phyloP scores from a whole-genome alignment of 2,113 vertebrate species.

The Sinosuthora webbiana region DNA sequence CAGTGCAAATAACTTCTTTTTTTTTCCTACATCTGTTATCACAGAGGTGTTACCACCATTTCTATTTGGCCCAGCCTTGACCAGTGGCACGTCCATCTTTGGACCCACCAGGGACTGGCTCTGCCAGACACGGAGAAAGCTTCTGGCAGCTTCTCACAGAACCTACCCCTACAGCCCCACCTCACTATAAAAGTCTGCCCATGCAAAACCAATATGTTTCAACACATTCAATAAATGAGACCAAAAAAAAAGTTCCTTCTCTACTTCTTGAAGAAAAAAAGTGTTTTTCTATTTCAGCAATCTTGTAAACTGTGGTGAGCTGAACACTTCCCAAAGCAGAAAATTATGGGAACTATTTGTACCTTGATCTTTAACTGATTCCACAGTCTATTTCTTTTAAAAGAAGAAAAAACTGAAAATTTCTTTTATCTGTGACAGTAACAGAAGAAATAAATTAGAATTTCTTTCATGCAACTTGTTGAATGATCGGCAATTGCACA shows the following conservation, averaged over 20 bases:
- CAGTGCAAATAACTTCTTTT: background rate
- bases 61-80: background rate
- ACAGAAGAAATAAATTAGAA: background rate
- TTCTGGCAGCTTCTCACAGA: background rate
- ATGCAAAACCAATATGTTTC: background rate
- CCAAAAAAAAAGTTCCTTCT: background rate
- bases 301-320: background rate
- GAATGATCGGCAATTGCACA: background rate
- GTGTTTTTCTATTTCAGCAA: background rate
- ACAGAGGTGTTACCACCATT: background rate
- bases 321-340: background rate
- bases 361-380: background rate
- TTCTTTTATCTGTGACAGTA: background rate
- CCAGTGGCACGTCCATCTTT: accelerated
- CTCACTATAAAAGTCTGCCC: background rate
- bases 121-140: background rate
- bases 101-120: background rate
- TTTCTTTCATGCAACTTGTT: background rate
- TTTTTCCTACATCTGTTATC: background rate
- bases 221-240: background rate
- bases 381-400: background rate
- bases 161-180: accelerated
- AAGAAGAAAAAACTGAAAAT: background rate
- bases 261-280: background rate
- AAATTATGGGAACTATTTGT: background rate